phyloP scores from a whole-genome alignment of 2,113 vertebrate genomes.

The Chroicocephalus ridibundus region DNA sequence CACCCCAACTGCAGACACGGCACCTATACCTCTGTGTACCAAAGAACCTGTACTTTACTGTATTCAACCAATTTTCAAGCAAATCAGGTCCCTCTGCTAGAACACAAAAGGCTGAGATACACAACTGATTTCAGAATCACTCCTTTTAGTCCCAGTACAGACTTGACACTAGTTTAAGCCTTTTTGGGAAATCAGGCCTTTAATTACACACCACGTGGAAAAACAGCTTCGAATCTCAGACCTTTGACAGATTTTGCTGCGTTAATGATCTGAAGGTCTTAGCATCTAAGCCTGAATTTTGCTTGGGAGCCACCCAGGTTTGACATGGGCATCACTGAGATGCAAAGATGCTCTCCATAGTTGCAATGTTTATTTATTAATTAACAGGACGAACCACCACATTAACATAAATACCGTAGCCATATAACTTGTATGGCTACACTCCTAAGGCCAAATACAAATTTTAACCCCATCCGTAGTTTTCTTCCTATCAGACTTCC shows the following conservation, averaged over 20 bases:
- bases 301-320: background rate
- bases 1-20: background rate
- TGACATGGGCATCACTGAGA: background rate
- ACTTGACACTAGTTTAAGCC: background rate
- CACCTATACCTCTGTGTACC: background rate
- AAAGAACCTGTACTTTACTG: background rate
- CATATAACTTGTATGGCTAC: accelerated
- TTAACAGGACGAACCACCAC: background rate
- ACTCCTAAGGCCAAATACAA: background rate
- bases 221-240: background rate
- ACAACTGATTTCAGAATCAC: background rate
- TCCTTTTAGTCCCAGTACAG: background rate
- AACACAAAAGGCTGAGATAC: background rate
- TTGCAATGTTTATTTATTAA: background rate
- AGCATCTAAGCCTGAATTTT: background rate
- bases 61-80: background rate
- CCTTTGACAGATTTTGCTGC: background rate
- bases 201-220: background rate
- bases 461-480: accelerated
- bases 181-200: background rate
- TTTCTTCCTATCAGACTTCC: background rate
- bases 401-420: background rate
- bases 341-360: accelerated
- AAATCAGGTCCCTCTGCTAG: background rate
- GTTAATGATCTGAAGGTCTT: background rate